Percentiles rank a stretch among this genome's conserved stretches.
Conservation (phyloP, 2,797 vertebrate species). For the Nasua narica region DNA sequence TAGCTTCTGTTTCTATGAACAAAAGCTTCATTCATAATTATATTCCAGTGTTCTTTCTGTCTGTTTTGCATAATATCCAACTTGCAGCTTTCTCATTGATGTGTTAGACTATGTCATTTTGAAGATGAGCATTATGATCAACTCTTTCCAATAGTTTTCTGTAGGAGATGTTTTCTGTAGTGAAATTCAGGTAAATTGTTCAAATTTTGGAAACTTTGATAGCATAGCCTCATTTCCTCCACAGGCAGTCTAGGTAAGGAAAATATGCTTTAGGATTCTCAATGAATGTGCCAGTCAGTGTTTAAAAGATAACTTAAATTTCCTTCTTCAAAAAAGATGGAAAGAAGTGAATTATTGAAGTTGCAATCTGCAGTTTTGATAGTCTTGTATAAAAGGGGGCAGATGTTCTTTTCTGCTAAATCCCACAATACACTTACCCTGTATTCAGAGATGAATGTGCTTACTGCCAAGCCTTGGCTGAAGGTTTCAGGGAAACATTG, state of each 20-base stretch:
- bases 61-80: constrained; percentile 31
- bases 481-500: constrained; percentile 38
- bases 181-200: constrained; percentile 47
- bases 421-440: constrained; percentile 12
- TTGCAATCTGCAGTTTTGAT: constrained; percentile 38
- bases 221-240: constrained; percentile 41
- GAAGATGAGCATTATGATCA: constrained; percentile 19
- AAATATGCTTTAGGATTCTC: not conserved
- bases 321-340: not conserved
- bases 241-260: not conserved
- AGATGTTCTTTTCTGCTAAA: constrained; percentile 52
- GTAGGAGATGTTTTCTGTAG: not conserved
- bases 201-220: constrained; percentile 28
- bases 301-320: constrained; percentile 27
- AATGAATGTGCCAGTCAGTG: not conserved
- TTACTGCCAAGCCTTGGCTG: not conserved
- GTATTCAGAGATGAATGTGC: not conserved
- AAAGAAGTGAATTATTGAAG: not conserved
- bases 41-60: not conserved
- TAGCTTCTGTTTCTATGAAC: constrained; percentile 26
- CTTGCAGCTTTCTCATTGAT: not conserved
- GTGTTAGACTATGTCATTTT: constrained; percentile 27
- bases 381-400: not conserved
- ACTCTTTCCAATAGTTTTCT: not conserved
- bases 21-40: constrained; percentile 33